Conservation (phyloP, 2,113 vertebrate species). For the Mixornis gularis region DNA sequence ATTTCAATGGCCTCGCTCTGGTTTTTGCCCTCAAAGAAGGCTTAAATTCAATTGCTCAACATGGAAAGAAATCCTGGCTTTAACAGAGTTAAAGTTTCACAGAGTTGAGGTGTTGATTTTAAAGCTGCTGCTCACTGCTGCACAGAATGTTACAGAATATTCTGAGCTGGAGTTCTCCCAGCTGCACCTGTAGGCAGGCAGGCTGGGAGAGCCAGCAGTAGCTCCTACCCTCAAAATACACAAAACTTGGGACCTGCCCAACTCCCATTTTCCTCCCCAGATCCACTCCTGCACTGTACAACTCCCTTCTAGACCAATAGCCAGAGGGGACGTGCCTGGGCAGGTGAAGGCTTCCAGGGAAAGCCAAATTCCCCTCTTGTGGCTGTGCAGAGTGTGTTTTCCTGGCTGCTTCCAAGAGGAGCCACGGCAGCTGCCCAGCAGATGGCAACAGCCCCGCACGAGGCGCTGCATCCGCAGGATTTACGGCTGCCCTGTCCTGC, state of each 20-base stretch:
- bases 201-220: background rate
- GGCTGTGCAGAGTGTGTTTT: background rate
- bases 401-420: background rate
- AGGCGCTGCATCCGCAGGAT: background rate
- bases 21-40: background rate
- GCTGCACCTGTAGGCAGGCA: background rate
- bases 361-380: background rate
- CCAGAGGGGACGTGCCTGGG: background rate
- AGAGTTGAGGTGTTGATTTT: no score
- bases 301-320: background rate
- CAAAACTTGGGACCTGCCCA: background rate
- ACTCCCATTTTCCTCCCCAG: background rate
- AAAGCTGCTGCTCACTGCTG: background rate
- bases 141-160: background rate
- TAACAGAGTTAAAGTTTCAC: background rate
- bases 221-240: background rate
- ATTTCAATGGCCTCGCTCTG: background rate
- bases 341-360: background rate
- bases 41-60: background rate
- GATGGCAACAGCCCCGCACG: conserved; percentile 41
- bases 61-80: background rate
- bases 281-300: fast-evolving
- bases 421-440: background rate
- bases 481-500: fast-evolving
- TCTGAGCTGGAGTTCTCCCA: background rate